phyloP scores from a whole-genome alignment of 2,797 vertebrate genomes.

The Paramormyrops hopkinsi region DNA sequence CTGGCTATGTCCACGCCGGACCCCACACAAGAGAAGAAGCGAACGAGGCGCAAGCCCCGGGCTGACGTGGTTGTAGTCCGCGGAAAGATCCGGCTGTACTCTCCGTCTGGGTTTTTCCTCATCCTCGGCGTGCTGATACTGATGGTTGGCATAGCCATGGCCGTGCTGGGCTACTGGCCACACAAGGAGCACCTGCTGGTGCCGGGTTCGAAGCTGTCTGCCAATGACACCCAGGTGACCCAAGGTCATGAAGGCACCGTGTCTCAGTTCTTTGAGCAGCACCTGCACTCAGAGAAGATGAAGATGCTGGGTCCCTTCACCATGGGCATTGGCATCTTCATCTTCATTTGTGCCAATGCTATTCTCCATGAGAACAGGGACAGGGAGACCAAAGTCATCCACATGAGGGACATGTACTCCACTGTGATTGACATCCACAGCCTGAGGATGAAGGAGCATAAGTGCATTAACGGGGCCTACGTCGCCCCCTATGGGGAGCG shows the following conservation, averaged over 20 bases:
- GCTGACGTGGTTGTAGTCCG: slow-evolving; percentile 89
- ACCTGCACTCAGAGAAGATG: slow-evolving; percentile 90
- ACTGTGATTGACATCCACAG: slow-evolving; percentile 96
- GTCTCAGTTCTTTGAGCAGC: slow-evolving; percentile 80
- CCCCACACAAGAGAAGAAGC: slow-evolving; percentile 65
- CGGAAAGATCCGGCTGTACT: slow-evolving; percentile 87
- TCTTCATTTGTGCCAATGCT: slow-evolving; percentile 96
- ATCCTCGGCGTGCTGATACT: slow-evolving; percentile 83
- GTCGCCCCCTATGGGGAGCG: slow-evolving; percentile 56
- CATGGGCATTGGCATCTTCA: slow-evolving; percentile 98
- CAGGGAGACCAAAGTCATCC: slow-evolving; percentile 93
- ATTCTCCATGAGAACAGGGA: slow-evolving; percentile 97
- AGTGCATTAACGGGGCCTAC: slow-evolving; percentile 65
- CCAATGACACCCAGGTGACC: slow-evolving; percentile 56
- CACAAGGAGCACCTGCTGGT: slow-evolving; percentile 63
- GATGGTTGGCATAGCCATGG: slow-evolving; percentile 86
- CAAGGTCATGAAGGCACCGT: slow-evolving; percentile 59
- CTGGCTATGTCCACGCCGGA: slow-evolving; percentile 53
- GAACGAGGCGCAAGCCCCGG: slow-evolving; percentile 70
- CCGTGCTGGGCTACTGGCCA: slow-evolving; percentile 94
- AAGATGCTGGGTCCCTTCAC: slow-evolving; percentile 98
- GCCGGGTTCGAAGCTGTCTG: slow-evolving; percentile 43
- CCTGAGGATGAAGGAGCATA: slow-evolving; percentile 78
- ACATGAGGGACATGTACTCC: slow-evolving; percentile 98
- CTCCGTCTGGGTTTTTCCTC: slow-evolving; percentile 90